Base-by-base conservation (phyloP, 2,888 invertebrate genomes). In the Pseudococcus viburni region DNA sequence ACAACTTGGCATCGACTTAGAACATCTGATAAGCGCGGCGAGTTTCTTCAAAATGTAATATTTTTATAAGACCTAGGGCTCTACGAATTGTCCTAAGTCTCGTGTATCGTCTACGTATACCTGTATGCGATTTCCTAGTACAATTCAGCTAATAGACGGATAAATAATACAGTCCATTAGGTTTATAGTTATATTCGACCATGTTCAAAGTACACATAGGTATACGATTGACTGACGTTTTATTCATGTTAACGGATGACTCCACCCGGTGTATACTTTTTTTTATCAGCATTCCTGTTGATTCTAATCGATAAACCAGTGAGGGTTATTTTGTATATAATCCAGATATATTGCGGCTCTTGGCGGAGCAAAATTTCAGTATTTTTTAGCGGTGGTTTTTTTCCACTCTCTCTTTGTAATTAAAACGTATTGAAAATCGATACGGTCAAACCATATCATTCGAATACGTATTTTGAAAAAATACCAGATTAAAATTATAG, bases 221-320 rank as follows among this genome's bases (percentile, higher is more conserved):
- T 42, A 42, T 42, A 42, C 42, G 42, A 42, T 42, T 42, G 42
- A 55, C 68, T 85, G 39, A 59, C 55, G 86, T 86, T 86, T 68
- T 86, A 86, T 86, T 86, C 73, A 48, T 77, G 73, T 73, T 68
- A 73, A 86, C 77, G 42, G 77, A 73, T 73, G 77, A 48, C 73
- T 86, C 77, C 73, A 48, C 73, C 68, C 73, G 48, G 26, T 48
- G 22, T 26, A 39, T 83, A 46, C n/a, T 83, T 85, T 85, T 85
- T 64, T 85, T 64, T 42, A 73, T 73, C 73, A 73, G 15, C 73
- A 26, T 39, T 85, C 85, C 85, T 85, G 85, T 85, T 59, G 85
- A 85, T 85, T 59, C 85, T 64, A 33, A 55, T 84, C 55, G 48
- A 46, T 84, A 84, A 17, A 33, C 22, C 8, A 8, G 26, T 33